Evolutionary conservation across 2,888 invertebrate species (phyloP).

Genomic region (Stenodema calcarata): DNA sequence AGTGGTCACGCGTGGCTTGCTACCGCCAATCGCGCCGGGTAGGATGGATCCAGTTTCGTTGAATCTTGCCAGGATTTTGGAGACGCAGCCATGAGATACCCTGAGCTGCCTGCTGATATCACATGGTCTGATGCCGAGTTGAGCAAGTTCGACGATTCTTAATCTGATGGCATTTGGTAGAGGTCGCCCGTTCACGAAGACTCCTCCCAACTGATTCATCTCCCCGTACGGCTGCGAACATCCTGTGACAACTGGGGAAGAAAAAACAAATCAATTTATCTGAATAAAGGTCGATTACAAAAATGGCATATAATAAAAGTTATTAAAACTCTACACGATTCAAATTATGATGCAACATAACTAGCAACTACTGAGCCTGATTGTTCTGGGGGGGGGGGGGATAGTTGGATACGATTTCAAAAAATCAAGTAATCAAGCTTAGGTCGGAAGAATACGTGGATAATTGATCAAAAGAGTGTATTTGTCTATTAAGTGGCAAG

Average conservation of each 20-base stretch:
- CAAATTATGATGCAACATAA: too few species aligned
- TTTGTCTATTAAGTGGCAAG: too few species aligned
- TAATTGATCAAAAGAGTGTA: too few species aligned
- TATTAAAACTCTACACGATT: too few species aligned
- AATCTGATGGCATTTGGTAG: conserved; percentile 92
- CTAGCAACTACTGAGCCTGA: too few species aligned
- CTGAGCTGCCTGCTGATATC: conserved; percentile 95
- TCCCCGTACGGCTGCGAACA: conserved; percentile 87
- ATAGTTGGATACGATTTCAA: too few species aligned
- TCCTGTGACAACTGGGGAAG: conserved; percentile 53
- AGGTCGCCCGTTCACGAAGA: conserved; percentile 95
- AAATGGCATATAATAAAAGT: too few species aligned
- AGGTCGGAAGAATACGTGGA: too few species aligned
- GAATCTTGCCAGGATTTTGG: conserved; percentile 94
- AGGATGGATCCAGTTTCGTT: conserved; percentile 96
- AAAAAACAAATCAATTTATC: background rate
- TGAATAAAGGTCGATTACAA: too few species aligned
- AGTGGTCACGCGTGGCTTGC: conserved; percentile 95
- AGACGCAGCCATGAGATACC: conserved; percentile 96
- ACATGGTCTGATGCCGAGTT: conserved; percentile 93
- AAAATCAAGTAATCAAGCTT: too few species aligned
- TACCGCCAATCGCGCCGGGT: conserved; percentile 93
- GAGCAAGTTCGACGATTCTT: conserved; percentile 91
- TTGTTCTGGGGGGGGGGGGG: too few species aligned
- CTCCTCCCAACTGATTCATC: conserved; percentile 94